Conservation (phyloP, 2,888 invertebrate genomes). For the Chymomyza procnemis region DNA sequence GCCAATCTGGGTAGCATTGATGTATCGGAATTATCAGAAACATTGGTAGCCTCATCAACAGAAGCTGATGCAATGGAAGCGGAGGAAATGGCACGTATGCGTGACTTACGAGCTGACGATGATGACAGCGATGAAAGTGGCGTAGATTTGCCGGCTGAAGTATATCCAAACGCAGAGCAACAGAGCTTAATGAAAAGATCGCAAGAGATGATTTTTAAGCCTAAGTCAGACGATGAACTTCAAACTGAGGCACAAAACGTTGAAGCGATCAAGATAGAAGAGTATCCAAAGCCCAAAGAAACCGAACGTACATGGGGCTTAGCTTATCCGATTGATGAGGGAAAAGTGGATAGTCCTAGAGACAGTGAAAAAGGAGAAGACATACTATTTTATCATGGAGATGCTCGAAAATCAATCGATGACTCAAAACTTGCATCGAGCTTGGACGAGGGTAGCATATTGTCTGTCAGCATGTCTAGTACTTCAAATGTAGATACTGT, state of each 20-base stretch:
- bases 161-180: slow-evolving; percentile 66
- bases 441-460: slow-evolving; percentile 81
- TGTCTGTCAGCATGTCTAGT: slow-evolving; percentile 82
- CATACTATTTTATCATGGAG: slow-evolving; percentile 70
- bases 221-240: slow-evolving; percentile 79
- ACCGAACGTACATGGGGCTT: slow-evolving; percentile 70
- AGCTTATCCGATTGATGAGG: slow-evolving; percentile 74
- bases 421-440: slow-evolving; percentile 81
- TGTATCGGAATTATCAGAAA: slow-evolving; percentile 94
- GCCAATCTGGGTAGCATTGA: slow-evolving; percentile 93
- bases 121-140: slow-evolving; percentile 79
- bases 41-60: slow-evolving; percentile 92
- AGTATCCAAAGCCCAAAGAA: slow-evolving; percentile 64
- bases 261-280: slow-evolving; percentile 48
- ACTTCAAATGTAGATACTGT: slow-evolving; percentile 80
- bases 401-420: slow-evolving; percentile 71
- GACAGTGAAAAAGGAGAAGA: slow-evolving; percentile 65
- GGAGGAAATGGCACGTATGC: slow-evolving; percentile 81
- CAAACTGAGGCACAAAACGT: slow-evolving; percentile 71
- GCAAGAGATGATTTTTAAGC: slow-evolving; percentile 93
- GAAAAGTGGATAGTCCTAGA: slow-evolving; percentile 53
- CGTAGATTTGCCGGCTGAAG: slow-evolving; percentile 64
- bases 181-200: slow-evolving; percentile 90
- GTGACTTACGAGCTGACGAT: slow-evolving; percentile 81
- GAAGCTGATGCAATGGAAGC: slow-evolving; percentile 80